Evolutionary conservation across 23 tunicate species (phyloP).

Genomic region (Trididemnum nubilum): DNA sequence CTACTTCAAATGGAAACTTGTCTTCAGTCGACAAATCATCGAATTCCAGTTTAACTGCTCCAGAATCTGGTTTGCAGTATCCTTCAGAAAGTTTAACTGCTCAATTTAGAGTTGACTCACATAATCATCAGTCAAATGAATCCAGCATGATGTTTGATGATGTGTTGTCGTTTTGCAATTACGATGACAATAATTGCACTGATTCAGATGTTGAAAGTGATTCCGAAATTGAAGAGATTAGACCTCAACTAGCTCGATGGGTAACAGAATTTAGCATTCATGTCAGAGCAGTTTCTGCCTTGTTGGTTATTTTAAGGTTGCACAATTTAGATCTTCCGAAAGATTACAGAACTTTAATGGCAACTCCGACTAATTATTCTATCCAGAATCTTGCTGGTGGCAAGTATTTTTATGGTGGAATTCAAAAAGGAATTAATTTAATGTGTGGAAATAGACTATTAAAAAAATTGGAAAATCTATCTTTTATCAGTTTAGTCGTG

Average conservation of each 20-base stretch:
- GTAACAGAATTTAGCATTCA: background rate
- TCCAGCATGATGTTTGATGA: too few species aligned
- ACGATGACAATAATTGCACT: too few species aligned
- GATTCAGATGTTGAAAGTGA: too few species aligned
- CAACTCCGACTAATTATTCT: constrained; percentile 8
- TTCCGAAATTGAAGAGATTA: background rate
- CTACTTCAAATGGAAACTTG: background rate
- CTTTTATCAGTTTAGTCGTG: background rate
- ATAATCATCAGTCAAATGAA: too few species aligned
- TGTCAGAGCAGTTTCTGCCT: background rate
- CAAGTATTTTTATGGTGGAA: constrained; percentile 14
- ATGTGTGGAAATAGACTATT: background rate
- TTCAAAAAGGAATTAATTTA: constrained; percentile 10
- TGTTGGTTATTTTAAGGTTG: background rate
- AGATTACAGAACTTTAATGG: constrained; percentile 26
- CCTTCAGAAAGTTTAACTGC: too few species aligned
- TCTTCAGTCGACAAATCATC: background rate
- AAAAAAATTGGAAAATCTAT: background rate
- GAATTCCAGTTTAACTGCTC: background rate
- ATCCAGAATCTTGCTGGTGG: constrained; percentile 13
- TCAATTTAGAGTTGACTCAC: too few species aligned
- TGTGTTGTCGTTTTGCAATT: too few species aligned
- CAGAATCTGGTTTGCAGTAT: too few species aligned
- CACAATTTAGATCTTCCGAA: constrained; percentile 11
- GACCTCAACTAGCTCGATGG: constrained; percentile 1